Base-by-base conservation (phyloP, 2,797 vertebrate genomes). In the Manis javanica region DNA sequence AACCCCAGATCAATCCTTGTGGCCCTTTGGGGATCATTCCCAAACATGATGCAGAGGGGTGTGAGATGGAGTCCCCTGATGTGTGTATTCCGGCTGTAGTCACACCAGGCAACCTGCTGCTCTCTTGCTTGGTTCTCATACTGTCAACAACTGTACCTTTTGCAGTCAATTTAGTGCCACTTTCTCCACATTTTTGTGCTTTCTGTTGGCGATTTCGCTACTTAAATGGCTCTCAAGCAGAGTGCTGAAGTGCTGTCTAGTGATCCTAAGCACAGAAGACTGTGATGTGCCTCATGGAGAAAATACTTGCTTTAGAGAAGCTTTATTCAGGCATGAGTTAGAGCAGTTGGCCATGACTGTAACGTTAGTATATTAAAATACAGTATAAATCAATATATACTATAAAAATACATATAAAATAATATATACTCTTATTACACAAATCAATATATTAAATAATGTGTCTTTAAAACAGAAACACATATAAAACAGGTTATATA, bases 381-480 rank as follows among this genome's bases (percentile, higher is more conserved):
- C 39, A 53, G 46, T 21, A 57, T 8, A 78, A 59, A 69, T 26
- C 53, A 53, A 26, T 42, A 34, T 71, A 37, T 39, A 26, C 46
- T 46, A 46, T 46, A 46, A 46, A 11, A 11, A 46, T 46, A 46
- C 46, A 46, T 46, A 46, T 46, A 59, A 84, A 84, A 69, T 82
- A 46, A n/a, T 14, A 64, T 31, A 34, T 34, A 78, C 23, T 16
- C 57, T 57, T 57, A n/a, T 69, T 21, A 69, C 59, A 51, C 21
- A 85, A 34, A 69, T 90, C 71, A 53, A 39, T 78, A 69, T 42
- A 39, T 69, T 84, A 51, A 57, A 51, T 31, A 79, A 75, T 18
- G 26, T n/a, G 10, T 53, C 87, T 94, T 87, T 75, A 77, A 72
- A 72, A 87, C 55, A 92, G 59, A 94, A 87, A 93, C 14, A 91